phyloP scores from a whole-genome alignment of 2,797 vertebrate species.

The Esox lucius region DNA sequence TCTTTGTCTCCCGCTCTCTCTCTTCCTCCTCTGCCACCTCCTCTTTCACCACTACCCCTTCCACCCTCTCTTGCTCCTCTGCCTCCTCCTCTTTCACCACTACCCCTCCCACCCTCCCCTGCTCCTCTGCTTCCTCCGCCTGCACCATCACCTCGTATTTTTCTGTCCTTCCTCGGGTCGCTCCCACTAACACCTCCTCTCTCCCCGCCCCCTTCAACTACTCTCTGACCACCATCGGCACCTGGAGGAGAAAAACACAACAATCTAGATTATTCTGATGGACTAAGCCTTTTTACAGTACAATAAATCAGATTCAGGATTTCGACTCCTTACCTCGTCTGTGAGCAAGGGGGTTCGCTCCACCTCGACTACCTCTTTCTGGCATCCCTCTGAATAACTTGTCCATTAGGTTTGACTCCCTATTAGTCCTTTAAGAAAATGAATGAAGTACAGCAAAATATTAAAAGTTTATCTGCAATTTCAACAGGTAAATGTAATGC shows the following conservation, averaged over 20 bases:
- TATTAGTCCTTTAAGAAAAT: background rate
- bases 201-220: constrained; percentile 17
- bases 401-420: constrained; percentile 11
- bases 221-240: constrained; percentile 32
- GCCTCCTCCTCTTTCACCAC: background rate
- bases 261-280: background rate
- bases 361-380: constrained; percentile 24
- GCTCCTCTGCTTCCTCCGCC: background rate
- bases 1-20: too few relatives aligned
- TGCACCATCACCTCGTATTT: background rate
- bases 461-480: background rate
- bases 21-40: too few relatives aligned
- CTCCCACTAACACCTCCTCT: constrained; percentile 5
- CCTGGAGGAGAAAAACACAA: constrained; percentile 15
- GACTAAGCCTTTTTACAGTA: background rate
- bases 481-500: too few relatives aligned
- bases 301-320: too few relatives aligned
- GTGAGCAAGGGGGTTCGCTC: constrained; percentile 24
- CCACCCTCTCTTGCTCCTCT: background rate
- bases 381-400: constrained; percentile 20
- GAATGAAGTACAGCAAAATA: background rate
- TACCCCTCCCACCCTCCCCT: background rate
- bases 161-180: constrained; percentile 4
- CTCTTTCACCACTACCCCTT: too few relatives aligned
- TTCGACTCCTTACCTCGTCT: constrained; percentile 37